Conservation (phyloP, 2,113 vertebrate genomes). For the Hoplias malabaricus region DNA sequence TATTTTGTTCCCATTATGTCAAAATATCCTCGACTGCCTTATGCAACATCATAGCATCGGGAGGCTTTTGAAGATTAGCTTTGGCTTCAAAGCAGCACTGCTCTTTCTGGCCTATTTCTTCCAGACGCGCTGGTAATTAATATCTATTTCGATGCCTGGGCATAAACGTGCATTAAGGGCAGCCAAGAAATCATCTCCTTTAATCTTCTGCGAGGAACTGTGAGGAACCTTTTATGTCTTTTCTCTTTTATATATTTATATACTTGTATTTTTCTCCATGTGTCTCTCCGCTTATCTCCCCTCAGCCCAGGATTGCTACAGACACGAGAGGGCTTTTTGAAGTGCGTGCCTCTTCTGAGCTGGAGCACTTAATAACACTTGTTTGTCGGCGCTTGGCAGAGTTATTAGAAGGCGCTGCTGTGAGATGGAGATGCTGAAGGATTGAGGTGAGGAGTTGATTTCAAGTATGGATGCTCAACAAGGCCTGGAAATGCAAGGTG, state of each 20-base stretch:
- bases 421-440: conserved; percentile 16
- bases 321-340: conserved; percentile 33
- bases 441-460: conserved; percentile 45
- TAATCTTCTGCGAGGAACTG: conserved; percentile 51
- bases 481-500: not conserved
- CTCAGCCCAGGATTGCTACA: conserved; percentile 12
- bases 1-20: conserved; percentile 61
- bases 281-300: conserved; percentile 26
- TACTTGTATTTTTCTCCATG: conserved; percentile 8
- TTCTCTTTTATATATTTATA: not conserved
- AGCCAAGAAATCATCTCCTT: conserved; percentile 52
- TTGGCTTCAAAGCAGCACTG: conserved; percentile 58
- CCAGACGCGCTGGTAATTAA: conserved; percentile 66
- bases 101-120: conserved; percentile 52
- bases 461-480: not conserved
- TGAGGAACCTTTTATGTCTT: conserved; percentile 47
- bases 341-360: conserved; percentile 42
- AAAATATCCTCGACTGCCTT: conserved; percentile 52
- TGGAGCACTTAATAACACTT: conserved; percentile 42
- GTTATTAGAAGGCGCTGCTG: conserved; percentile 10
- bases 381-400: conserved; percentile 39
- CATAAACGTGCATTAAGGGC: conserved; percentile 51
- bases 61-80: conserved; percentile 59
- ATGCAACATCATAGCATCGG: conserved; percentile 51
- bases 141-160: conserved; percentile 55